Evolutionary conservation across 2,888 invertebrate species (phyloP).

Genomic region (Adela reaumurella): DNA sequence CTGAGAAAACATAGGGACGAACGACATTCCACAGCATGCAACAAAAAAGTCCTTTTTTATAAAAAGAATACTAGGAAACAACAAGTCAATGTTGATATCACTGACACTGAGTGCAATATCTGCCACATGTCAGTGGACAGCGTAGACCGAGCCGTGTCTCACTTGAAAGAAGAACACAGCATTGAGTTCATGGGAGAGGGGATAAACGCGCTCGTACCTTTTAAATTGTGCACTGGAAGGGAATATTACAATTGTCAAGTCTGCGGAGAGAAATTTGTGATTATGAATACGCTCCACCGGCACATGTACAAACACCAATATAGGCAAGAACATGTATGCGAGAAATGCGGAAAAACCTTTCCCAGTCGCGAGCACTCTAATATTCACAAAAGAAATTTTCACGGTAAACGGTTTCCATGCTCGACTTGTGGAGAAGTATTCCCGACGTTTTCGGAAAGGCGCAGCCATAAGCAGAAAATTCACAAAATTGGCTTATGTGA

Average conservation of each 20-base stretch:
- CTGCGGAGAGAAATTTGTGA: constrained; percentile 34
- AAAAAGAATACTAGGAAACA: too few relatives aligned
- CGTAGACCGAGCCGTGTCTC: constrained; percentile 26
- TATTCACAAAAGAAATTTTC: too few relatives aligned
- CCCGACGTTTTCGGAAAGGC: constrained; percentile 19
- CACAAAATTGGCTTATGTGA: constrained; percentile 28
- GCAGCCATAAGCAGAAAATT: constrained; percentile 19
- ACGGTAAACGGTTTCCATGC: constrained; percentile 37
- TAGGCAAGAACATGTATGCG: too few relatives aligned
- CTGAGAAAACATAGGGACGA: constrained; percentile 30
- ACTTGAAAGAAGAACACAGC: constrained; percentile 27
- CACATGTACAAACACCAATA: constrained; percentile 47
- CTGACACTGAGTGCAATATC: constrained; percentile 26
- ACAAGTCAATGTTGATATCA: constrained; percentile 37
- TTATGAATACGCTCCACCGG: constrained; percentile 40
- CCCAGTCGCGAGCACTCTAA: too few relatives aligned
- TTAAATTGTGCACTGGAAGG: constrained; percentile 24
- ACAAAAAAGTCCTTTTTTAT: too few relatives aligned
- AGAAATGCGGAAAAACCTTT: constrained; percentile 42
- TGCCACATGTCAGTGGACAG: constrained; percentile 25
- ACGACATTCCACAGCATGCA: constrained; percentile 25
- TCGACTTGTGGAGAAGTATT: constrained; percentile 35
- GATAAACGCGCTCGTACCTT: constrained; percentile 42
- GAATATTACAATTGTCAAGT: constrained; percentile 38
- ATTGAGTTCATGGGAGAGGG: too few relatives aligned